These are phyloP conservation scores for Pantherophis alleghaniensis DNA, from an alignment of 2,797 vertebrate genomes.

Conservation along the genomic window DNA sequence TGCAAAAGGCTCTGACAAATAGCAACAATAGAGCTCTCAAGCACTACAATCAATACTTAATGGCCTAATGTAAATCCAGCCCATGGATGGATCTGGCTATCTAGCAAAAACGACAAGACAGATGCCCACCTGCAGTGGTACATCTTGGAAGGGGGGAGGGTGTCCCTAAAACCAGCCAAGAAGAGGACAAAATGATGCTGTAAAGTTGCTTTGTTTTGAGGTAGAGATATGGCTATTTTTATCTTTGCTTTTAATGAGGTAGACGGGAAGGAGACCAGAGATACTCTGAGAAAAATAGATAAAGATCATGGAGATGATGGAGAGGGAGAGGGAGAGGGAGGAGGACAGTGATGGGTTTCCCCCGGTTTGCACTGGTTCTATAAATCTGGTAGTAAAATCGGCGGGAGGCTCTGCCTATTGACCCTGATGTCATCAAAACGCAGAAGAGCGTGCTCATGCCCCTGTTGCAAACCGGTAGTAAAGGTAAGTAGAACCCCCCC, in stretches of 20 bases:
- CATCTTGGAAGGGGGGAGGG: not conserved
- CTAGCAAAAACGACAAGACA: constrained; percentile 58
- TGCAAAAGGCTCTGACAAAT: constrained; percentile 61
- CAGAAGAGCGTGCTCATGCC: too few species aligned
- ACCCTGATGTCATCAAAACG: too few species aligned
- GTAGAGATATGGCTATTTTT: constrained; percentile 40
- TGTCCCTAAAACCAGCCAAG: constrained; percentile 5
- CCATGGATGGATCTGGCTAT: constrained; percentile 49
- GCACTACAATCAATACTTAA: constrained; percentile 62
- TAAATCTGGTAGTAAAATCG: too few species aligned
- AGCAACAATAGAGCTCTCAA: constrained; percentile 62
- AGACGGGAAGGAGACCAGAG: constrained; percentile 38
- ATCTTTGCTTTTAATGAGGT: constrained; percentile 33
- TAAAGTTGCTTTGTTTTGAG: constrained; percentile 56
- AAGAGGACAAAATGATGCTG: constrained; percentile 40
- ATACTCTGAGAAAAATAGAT: constrained; percentile 41
- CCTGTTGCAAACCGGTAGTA: too few species aligned
- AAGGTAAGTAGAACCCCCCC: too few species aligned
- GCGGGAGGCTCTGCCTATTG: too few species aligned
- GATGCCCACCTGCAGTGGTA: constrained; percentile 43
- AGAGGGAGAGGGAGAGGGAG: rapidly evolving
- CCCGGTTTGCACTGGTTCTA: too few species aligned
- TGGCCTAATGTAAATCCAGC: constrained; percentile 63
- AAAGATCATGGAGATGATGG: not conserved
- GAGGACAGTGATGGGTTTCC: too few species aligned